A percentile compares a stretch with the other conserved stretches of the same genome.
phyloP scores from a whole-genome alignment of 2,797 vertebrate species.

The Setipinna tenuifilis region DNA sequence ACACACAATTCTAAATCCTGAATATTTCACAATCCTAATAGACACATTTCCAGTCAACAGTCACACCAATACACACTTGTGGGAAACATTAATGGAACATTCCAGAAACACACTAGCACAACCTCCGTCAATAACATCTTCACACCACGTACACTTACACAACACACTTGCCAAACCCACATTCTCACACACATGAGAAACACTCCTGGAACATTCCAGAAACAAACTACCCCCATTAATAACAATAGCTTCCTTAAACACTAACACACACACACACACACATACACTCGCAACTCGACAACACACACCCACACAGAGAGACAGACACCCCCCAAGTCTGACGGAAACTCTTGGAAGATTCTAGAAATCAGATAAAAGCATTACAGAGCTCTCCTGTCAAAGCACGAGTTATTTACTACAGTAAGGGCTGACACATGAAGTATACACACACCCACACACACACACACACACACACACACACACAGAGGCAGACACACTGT shows the following conservation, averaged over 20 bases:
- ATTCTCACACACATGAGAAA: background rate
- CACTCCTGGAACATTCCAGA: slow-evolving; percentile 8
- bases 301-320: too few relatives aligned
- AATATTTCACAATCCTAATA: too few relatives aligned
- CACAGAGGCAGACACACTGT: background rate
- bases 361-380: background rate
- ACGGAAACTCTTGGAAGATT: background rate
- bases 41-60: too few relatives aligned
- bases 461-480: too few relatives aligned
- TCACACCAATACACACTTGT: background rate
- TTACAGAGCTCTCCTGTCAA: background rate
- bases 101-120: background rate
- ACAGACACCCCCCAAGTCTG: background rate
- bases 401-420: background rate
- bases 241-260: background rate
- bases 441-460: too few relatives aligned
- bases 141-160: background rate
- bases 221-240: background rate
- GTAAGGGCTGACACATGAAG: background rate
- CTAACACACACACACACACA: background rate
- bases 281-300: background rate
- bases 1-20: background rate
- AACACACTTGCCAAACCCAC: background rate
- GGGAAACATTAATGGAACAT: background rate
- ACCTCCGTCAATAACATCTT: background rate